Evolutionary conservation across 1,140 invertebrate genomes (phyloP).

Genomic region (Lepidurus packardi): DNA sequence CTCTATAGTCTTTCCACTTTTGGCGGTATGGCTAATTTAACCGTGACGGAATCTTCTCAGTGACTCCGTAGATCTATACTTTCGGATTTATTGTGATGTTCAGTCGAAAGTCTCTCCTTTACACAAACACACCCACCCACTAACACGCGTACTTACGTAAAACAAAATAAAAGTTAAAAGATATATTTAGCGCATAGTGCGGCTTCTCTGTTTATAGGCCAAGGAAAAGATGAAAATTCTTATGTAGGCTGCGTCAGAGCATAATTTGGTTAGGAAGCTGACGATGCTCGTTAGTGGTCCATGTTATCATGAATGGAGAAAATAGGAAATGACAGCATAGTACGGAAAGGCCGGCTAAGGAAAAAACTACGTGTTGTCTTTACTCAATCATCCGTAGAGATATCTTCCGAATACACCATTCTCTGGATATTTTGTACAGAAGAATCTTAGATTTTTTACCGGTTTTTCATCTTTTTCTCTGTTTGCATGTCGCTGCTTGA

Average conservation of each 20-base stretch:
- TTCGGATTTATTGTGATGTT: no score
- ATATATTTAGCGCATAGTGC: neutral
- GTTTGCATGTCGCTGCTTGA: neutral
- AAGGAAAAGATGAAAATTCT: neutral
- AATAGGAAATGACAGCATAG: constrained; percentile 13
- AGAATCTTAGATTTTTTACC: neutral
- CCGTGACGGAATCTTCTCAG: neutral
- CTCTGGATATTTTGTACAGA: neutral
- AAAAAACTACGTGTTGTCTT: neutral
- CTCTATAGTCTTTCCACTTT: neutral
- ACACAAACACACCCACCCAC: no score
- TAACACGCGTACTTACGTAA: neutral
- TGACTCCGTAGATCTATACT: no score
- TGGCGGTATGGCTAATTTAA: neutral
- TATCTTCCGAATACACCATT: neutral
- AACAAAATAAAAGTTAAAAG: neutral
- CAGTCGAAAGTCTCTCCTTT: no score
- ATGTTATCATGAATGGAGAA: constrained; percentile 15
- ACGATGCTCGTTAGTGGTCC: neutral
- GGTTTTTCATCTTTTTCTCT: neutral
- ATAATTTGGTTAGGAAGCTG: constrained; percentile 19
- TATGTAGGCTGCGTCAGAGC: neutral
- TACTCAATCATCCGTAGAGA: constrained; percentile 18
- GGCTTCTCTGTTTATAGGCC: neutral
- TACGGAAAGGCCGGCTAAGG: neutral